Conservation (phyloP, 2,797 vertebrate species). For the Spinus olivaceus region DNA sequence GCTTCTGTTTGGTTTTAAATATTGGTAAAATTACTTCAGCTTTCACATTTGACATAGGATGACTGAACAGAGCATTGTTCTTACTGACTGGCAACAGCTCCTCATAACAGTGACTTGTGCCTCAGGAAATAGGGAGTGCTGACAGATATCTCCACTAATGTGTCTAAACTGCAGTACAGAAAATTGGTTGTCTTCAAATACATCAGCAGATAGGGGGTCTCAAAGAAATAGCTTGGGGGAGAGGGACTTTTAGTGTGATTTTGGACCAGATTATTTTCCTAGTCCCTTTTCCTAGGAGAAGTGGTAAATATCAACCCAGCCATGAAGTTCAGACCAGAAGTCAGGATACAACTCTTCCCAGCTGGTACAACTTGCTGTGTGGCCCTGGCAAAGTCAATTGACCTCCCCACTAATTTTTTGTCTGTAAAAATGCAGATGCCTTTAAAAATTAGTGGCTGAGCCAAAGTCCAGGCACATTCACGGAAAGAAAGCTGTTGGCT, state of each 20-base stretch:
- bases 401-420: not conserved
- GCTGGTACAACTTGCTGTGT: not conserved
- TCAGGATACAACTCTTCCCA: not conserved
- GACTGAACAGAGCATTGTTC: not conserved
- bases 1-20: not conserved
- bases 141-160: not conserved
- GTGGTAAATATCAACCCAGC: not conserved
- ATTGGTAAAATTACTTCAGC: not conserved
- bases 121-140: not conserved
- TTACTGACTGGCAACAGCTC: not conserved
- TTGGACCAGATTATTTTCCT: not conserved
- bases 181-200: not conserved
- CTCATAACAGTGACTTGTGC: not conserved
- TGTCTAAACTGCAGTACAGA: not conserved
- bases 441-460: not conserved
- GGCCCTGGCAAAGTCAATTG: not conserved
- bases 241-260: not conserved
- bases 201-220: not conserved
- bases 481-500: not conserved
- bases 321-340: not conserved
- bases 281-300: not conserved
- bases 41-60: not conserved
- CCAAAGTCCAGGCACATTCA: not conserved
- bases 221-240: not conserved
- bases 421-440: not conserved